These are phyloP conservation scores for Phalacrocorax aristotelis DNA, from an alignment of 2,113 vertebrate species.

Conservation along the genomic window DNA sequence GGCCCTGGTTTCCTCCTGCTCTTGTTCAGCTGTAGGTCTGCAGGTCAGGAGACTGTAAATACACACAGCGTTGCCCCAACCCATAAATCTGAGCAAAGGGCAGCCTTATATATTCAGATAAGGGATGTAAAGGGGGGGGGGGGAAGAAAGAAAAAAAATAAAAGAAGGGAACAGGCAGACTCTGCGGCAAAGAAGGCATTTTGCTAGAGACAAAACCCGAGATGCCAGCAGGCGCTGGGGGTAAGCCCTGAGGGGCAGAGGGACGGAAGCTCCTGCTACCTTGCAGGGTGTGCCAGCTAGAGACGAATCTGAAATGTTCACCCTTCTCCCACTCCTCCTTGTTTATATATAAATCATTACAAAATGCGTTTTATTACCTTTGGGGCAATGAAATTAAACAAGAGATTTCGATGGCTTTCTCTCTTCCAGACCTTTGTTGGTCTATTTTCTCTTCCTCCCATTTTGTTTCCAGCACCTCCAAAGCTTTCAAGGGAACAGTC, in stretches of 20 bases:
- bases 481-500: conserved; percentile 60
- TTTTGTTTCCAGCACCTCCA: conserved; percentile 41
- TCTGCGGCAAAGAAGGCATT: background rate
- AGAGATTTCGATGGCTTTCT: conserved; percentile 34
- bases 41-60: conserved; percentile 98
- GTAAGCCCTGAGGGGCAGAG: background rate
- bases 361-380: conserved; percentile 49
- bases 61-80: conserved; percentile 83
- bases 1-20: conserved; percentile 79
- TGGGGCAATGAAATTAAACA: conserved; percentile 54
- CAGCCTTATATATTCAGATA: conserved; percentile 84
- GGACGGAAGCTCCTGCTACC: background rate
- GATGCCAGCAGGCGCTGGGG: background rate
- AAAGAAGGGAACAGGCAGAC: background rate
- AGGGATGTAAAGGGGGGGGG: conserved; percentile 19
- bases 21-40: conserved; percentile 81
- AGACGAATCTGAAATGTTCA: background rate
- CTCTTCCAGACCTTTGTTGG: conserved; percentile 44
- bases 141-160: background rate
- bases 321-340: background rate
- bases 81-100: conserved; percentile 90
- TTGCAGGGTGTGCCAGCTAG: background rate
- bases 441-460: background rate
- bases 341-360: conserved; percentile 22
- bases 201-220: background rate